These are phyloP conservation scores for Cosmopolites sordidus DNA, from an alignment of 2,888 invertebrate genomes.

Conservation along the genomic window DNA sequence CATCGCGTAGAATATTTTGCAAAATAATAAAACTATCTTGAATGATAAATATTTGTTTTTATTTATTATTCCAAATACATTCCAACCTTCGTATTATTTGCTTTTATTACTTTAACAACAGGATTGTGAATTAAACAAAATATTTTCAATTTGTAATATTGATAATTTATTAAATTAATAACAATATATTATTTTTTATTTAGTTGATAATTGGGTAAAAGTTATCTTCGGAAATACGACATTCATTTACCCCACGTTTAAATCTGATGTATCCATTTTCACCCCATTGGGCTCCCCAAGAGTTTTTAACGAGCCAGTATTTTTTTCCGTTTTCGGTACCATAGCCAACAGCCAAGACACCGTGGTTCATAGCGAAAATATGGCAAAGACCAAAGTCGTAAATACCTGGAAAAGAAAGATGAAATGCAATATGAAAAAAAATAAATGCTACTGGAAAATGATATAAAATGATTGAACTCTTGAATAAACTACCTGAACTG, in stretches of 20 bases:
- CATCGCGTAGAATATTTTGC: no score
- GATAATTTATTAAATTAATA: no score
- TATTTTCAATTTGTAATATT: no score
- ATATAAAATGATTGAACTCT: no score
- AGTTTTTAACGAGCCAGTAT: neutral
- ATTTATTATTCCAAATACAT: no score
- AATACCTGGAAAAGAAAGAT: neutral
- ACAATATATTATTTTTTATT: no score
- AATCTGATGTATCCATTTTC: neutral
- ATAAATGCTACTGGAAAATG: no score
- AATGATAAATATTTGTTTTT: no score
- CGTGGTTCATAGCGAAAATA: neutral
- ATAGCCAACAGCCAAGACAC: neutral
- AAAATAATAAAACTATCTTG: no score
- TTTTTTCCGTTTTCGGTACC: neutral
- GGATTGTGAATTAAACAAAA: no score
- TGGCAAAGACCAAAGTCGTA: neutral
- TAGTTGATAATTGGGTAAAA: neutral
- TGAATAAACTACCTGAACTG: neutral
- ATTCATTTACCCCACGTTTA: neutral
- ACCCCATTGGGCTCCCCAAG: neutral
- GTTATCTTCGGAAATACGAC: neutral
- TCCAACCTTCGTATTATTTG: neutral
- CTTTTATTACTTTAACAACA: no score
- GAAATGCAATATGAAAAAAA: neutral